These are phyloP conservation scores for Mythimna vitellina DNA, from an alignment of 2,888 invertebrate genomes.

Conservation along the genomic window DNA sequence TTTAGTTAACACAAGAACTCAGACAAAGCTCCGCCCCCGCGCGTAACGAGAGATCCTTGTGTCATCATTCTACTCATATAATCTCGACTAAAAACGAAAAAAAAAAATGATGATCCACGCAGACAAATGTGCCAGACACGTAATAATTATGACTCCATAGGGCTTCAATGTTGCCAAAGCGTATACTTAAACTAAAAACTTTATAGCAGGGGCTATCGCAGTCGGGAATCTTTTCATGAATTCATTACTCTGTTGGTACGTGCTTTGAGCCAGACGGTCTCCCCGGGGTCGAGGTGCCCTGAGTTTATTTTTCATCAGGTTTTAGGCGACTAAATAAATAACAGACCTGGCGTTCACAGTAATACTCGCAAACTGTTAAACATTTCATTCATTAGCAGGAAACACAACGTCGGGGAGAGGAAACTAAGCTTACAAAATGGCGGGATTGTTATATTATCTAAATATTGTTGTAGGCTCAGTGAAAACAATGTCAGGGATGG, in stretches of 20 bases:
- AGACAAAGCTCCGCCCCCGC: background rate
- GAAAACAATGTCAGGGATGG: constrained; percentile 58
- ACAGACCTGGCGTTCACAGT: constrained; percentile 53
- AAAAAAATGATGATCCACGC: constrained; percentile 12
- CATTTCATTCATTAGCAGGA: constrained; percentile 69
- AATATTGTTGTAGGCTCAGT: constrained; percentile 61
- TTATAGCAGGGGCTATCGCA: constrained; percentile 30
- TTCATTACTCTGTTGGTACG: constrained; percentile 48
- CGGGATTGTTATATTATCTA: constrained; percentile 63
- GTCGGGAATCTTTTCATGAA: constrained; percentile 53
- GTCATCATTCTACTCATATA: constrained; percentile 16
- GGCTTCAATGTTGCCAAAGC: constrained; percentile 17
- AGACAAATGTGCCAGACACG: constrained; percentile 25
- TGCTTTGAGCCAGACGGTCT: constrained; percentile 35
- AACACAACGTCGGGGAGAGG: constrained; percentile 67
- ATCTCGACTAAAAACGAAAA: constrained; percentile 10
- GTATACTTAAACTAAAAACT: constrained; percentile 33
- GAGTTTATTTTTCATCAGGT: constrained; percentile 61
- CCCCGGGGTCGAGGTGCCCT: constrained; percentile 31
- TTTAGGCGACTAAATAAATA: constrained; percentile 62
- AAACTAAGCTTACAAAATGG: constrained; percentile 70
- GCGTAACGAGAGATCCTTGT: constrained; percentile 4
- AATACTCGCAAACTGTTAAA: constrained; percentile 62
- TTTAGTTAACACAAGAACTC: constrained; percentile 6
- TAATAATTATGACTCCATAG: constrained; percentile 14